Conservation (phyloP, 2,888 invertebrate species). For the Hydrotaea diabolus region DNA sequence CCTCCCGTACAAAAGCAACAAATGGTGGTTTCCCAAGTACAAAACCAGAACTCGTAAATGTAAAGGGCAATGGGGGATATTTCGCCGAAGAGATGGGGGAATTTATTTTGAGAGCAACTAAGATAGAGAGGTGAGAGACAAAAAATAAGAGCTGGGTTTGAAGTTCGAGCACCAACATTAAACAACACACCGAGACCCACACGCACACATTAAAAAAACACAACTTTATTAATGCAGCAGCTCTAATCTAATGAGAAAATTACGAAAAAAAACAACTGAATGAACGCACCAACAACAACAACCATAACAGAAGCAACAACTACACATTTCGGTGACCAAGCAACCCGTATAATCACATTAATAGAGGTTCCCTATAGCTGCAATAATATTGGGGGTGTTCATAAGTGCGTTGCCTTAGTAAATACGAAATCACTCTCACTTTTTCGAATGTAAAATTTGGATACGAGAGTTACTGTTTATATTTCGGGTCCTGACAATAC, state of each 20-base stretch:
- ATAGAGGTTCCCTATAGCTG: slow-evolving; percentile 42
- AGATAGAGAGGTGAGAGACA: not conserved
- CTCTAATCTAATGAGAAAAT: slow-evolving; percentile 57
- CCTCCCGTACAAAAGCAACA: not conserved
- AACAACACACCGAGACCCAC: slow-evolving; percentile 39
- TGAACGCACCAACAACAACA: slow-evolving; percentile 29
- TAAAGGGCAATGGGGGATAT: slow-evolving; percentile 15
- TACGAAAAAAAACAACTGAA: slow-evolving; percentile 23
- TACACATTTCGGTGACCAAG: slow-evolving; percentile 49
- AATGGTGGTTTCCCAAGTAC: slow-evolving; percentile 41
- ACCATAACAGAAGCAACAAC: slow-evolving; percentile 36
- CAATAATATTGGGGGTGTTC: slow-evolving; percentile 42
- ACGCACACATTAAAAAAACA: slow-evolving; percentile 27
- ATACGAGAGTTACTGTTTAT: too few species aligned
- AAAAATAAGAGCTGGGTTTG: not conserved
- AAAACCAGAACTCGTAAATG: slow-evolving; percentile 21
- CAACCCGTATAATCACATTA: slow-evolving; percentile 61
- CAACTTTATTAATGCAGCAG: slow-evolving; percentile 50
- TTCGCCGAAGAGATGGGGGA: not conserved
- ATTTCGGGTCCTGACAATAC: too few species aligned
- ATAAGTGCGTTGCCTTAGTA: slow-evolving; percentile 10
- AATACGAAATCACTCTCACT: too few species aligned
- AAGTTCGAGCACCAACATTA: slow-evolving; percentile 19
- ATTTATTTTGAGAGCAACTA: not conserved
- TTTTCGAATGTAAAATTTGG: too few species aligned